Percentiles rank a stretch among this genome's conserved stretches.
phyloP scores from a whole-genome alignment of 2,113 vertebrate species.

The Oenanthe melanoleuca region DNA sequence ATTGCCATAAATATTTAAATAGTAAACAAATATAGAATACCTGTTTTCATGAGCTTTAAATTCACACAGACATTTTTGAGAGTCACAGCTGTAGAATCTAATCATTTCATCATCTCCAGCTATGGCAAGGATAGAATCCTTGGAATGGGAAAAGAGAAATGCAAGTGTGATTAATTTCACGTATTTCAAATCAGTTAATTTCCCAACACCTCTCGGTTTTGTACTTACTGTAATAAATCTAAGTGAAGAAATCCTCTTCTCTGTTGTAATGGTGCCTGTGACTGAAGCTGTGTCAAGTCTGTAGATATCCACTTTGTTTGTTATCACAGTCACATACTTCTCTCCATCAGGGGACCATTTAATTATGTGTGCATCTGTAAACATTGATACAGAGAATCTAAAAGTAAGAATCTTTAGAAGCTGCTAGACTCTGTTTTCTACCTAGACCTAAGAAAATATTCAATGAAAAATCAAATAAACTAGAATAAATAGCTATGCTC shows the following conservation, averaged over 20 bases:
- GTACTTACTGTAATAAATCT: slow-evolving; percentile 88
- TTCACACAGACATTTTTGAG: slow-evolving; percentile 83
- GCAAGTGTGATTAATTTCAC: background rate
- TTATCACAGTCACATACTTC: slow-evolving; percentile 81
- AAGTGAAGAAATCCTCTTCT: slow-evolving; percentile 87
- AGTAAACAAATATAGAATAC: slow-evolving; percentile 66
- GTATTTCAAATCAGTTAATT: background rate
- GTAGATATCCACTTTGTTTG: slow-evolving; percentile 85
- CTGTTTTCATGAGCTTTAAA: slow-evolving; percentile 96
- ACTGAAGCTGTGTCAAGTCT: slow-evolving; percentile 86
- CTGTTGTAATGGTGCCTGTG: slow-evolving; percentile 78
- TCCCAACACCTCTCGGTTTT: background rate
- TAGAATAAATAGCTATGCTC: background rate
- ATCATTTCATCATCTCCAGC: slow-evolving; percentile 89
- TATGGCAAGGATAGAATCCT: slow-evolving; percentile 87
- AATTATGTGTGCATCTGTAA: slow-evolving; percentile 89
- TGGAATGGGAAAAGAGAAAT: background rate
- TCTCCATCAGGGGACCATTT: slow-evolving; percentile 91
- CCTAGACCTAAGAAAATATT: background rate
- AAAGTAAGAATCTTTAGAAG: background rate
- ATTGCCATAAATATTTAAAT: background rate
- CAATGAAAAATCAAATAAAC: background rate
- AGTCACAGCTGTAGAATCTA: slow-evolving; percentile 81
- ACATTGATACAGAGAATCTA: background rate
- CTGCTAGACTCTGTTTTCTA: background rate